Conservation (phyloP, 2,888 invertebrate genomes). For the Epistrophella euchroma region DNA sequence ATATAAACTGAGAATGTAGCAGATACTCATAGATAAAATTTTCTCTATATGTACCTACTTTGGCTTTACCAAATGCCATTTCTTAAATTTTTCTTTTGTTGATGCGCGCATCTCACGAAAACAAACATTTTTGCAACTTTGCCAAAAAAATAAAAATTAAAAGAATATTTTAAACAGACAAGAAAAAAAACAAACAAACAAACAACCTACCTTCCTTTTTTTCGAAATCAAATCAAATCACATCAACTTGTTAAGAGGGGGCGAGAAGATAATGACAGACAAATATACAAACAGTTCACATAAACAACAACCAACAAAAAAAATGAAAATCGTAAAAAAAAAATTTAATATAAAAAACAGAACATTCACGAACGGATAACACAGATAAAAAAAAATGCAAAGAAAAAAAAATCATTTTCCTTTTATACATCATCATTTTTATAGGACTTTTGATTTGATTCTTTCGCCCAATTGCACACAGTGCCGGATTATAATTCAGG, state of each 20-base stretch:
- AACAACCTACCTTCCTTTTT: constrained; percentile 15
- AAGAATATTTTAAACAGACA: neutral
- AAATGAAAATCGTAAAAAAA: constrained; percentile 24
- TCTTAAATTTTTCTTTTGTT: constrained; percentile 28
- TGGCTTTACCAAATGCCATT: constrained; percentile 17
- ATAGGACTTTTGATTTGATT: constrained; percentile 69
- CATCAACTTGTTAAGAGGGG: constrained; percentile 50
- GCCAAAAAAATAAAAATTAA: constrained; percentile 50
- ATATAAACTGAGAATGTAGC: constrained; percentile 12
- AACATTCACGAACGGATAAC: constrained; percentile 38
- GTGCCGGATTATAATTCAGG: constrained; percentile 1
- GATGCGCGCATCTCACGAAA: constrained; percentile 34
- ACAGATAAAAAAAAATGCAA: constrained; percentile 29
- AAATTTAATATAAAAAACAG: constrained; percentile 30
- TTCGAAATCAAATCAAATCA: constrained; percentile 66
- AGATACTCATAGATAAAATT: constrained; percentile 3
- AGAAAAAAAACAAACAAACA: neutral
- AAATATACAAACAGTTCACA: constrained; percentile 34
- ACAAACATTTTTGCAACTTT: constrained; percentile 61
- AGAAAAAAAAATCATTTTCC: constrained; percentile 25
- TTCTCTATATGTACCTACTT: constrained; percentile 5
- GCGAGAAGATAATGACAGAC: constrained; percentile 20
- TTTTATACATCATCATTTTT: constrained; percentile 53
- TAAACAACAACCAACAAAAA: neutral
- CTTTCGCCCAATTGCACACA: constrained; percentile 46